phyloP scores from a whole-genome alignment of 2,113 vertebrate species.

The Emydocephalus ijimae region DNA sequence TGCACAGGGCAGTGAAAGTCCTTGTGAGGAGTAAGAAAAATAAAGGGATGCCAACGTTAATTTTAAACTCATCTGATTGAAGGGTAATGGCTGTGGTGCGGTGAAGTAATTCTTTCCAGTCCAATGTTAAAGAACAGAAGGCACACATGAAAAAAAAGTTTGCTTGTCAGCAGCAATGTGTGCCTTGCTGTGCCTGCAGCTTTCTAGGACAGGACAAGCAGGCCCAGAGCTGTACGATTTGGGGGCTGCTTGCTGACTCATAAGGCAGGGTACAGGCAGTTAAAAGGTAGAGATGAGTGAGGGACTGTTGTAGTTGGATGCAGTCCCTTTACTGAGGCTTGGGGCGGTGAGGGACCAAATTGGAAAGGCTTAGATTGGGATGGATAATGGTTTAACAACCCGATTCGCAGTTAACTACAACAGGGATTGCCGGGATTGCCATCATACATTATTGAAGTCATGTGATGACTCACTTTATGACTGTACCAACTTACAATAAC shows the following conservation, averaged over 20 bases:
- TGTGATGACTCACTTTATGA: not conserved
- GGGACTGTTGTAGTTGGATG: not conserved
- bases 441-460: not conserved
- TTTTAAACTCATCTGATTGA: not conserved
- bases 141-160: not conserved
- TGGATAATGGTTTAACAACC: not conserved
- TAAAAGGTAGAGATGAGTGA: not conserved
- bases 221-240: not conserved
- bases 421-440: not conserved
- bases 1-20: not conserved
- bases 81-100: not conserved
- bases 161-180: not conserved
- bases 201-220: not conserved
- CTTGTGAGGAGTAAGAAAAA: not conserved
- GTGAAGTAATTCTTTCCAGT: not conserved
- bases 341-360: not conserved
- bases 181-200: not conserved
- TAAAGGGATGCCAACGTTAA: not conserved
- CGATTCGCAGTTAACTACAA: not conserved
- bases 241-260: not conserved
- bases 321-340: not conserved
- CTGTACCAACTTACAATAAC: not conserved
- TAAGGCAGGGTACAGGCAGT: not conserved
- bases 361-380: not conserved
- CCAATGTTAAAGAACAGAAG: not conserved